A percentile compares a stretch with the other conserved stretches of the same genome.
These are phyloP conservation scores for Luehdorfia chinensis DNA, from an alignment of 1,140 invertebrate genomes.

Conservation along the genomic window DNA sequence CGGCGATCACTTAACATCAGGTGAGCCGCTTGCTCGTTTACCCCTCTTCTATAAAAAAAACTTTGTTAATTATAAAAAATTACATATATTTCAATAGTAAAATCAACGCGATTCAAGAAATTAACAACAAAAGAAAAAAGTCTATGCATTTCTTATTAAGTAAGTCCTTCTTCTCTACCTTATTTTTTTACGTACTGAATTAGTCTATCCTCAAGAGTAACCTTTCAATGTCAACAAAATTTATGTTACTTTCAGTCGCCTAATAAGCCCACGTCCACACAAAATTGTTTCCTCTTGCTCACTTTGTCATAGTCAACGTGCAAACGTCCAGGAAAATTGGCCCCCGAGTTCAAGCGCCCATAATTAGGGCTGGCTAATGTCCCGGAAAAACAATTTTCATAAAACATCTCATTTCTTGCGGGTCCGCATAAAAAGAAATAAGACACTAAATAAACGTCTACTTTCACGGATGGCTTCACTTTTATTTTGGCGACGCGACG, in stretches of 20 bases:
- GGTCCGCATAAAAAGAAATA: conserved; percentile 68
- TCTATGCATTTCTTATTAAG: too few species aligned
- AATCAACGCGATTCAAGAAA: too few species aligned
- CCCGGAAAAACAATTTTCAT: conserved; percentile 74
- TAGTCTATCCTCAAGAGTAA: conserved; percentile 4
- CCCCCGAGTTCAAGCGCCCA: conserved; percentile 47
- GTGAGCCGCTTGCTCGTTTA: too few species aligned
- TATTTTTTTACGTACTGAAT: conserved; percentile 9
- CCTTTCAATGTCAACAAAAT: conserved; percentile 21
- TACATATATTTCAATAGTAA: too few species aligned
- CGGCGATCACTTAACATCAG: too few species aligned
- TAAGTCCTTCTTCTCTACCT: background rate
- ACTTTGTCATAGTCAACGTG: conserved; percentile 63
- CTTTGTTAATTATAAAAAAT: too few species aligned
- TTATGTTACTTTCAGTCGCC: conserved; percentile 21
- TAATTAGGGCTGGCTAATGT: conserved; percentile 73
- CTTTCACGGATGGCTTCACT: conserved; percentile 54
- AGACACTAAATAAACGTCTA: conserved; percentile 72
- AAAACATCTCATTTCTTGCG: conserved; percentile 66
- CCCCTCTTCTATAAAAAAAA: too few species aligned
- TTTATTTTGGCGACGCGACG: conserved; percentile 40
- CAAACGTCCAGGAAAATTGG: conserved; percentile 65
- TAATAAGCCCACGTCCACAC: conserved; percentile 32
- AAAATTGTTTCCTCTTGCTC: conserved; percentile 31
- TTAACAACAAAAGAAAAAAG: too few species aligned